A percentile compares a stretch with the other conserved stretches of the same genome.
These are phyloP conservation scores for Trachymyrmex septentrionalis DNA, from an alignment of 1,140 invertebrate genomes.

Conservation along the genomic window DNA sequence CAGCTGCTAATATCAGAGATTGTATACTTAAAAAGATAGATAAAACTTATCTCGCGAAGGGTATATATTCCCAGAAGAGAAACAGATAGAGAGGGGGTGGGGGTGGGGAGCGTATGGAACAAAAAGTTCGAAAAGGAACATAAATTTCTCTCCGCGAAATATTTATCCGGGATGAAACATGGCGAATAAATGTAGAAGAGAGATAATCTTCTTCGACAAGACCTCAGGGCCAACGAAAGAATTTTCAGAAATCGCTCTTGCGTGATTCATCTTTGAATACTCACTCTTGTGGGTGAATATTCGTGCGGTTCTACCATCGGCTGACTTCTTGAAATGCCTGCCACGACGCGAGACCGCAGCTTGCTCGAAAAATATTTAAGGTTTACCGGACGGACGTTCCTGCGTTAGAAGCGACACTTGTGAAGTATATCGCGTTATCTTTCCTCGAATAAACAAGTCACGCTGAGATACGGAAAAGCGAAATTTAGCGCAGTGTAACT, in stretches of 20 bases:
- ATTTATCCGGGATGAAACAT: neutral
- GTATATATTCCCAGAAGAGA: neutral
- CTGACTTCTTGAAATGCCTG: conserved; percentile 14
- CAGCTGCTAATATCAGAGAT: neutral
- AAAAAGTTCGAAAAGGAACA: neutral
- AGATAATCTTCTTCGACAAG: neutral
- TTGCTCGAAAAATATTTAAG: conserved; percentile 41
- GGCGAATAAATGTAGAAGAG: neutral
- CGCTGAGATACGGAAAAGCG: neutral
- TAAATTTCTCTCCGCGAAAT: neutral
- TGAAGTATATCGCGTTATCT: neutral
- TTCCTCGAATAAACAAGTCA: neutral
- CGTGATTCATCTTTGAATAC: conserved; percentile 49
- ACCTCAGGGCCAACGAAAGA: neutral
- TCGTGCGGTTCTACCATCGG: conserved; percentile 4
- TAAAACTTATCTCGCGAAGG: neutral
- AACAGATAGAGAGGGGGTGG: too few relatives aligned
- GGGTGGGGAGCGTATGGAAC: neutral
- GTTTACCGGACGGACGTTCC: conserved; percentile 5
- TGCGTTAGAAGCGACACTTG: neutral
- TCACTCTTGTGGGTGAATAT: conserved; percentile 26
- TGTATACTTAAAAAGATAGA: neutral
- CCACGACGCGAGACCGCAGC: neutral
- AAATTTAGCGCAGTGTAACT: neutral
- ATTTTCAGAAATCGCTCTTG: conserved; percentile 47